phyloP scores from a whole-genome alignment of 35 echinoderm and acorn worm species.

The Acanthaster planci region DNA sequence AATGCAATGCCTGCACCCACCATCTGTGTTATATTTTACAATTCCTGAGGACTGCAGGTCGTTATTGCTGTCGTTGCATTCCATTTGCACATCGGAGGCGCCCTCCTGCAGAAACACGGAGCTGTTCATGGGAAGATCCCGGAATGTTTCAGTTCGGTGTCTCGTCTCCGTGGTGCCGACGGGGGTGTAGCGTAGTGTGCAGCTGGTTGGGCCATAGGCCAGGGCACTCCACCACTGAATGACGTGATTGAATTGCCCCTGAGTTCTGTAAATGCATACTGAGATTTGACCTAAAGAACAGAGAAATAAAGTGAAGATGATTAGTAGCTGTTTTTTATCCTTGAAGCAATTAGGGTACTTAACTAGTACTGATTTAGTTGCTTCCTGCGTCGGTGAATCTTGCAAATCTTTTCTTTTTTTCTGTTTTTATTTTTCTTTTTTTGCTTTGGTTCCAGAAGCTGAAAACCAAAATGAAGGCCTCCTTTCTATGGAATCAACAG shows the following conservation, averaged over 20 bases:
- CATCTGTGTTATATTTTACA: background rate
- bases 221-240: background rate
- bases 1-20: background rate
- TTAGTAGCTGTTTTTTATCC: too few relatives aligned
- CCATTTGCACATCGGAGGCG: background rate
- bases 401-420: too few relatives aligned
- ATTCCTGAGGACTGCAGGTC: background rate
- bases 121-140: background rate
- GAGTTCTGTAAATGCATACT: background rate
- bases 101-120: background rate
- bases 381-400: too few relatives aligned
- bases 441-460: too few relatives aligned
- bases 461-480: too few relatives aligned
- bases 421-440: too few relatives aligned
- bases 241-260: background rate
- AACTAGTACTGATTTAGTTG: too few relatives aligned
- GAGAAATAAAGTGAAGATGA: background rate
- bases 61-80: conserved; percentile 17
- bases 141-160: conserved; percentile 2
- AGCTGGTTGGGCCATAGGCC: background rate
- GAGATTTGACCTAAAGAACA: background rate
- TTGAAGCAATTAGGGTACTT: too few relatives aligned
- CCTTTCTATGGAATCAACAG: too few relatives aligned
- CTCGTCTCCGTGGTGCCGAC: background rate
- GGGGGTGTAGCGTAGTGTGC: background rate